Percentiles rank a stretch among this genome's conserved stretches.
Conservation (phyloP, 2,113 vertebrate genomes). For the Oryzias javanicus region DNA sequence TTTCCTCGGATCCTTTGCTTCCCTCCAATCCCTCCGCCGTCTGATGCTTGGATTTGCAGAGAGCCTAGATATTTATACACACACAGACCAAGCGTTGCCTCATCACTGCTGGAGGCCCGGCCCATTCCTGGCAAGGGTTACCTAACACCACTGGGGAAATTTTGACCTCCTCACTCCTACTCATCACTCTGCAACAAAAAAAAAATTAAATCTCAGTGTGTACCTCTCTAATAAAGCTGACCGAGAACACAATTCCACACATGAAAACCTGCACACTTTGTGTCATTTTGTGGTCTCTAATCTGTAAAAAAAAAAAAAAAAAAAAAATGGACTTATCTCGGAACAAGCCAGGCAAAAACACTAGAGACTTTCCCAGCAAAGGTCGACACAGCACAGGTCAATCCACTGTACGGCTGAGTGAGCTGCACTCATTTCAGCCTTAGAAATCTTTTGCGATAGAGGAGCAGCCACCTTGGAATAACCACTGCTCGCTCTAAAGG, state of each 20-base stretch:
- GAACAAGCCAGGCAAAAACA: constrained; percentile 9
- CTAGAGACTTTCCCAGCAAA: constrained; percentile 45
- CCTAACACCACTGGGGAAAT: constrained; percentile 55
- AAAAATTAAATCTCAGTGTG: constrained; percentile 30
- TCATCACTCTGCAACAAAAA: neutral
- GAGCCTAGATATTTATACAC: constrained; percentile 62
- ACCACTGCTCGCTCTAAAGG: constrained; percentile 58
- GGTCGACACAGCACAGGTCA: constrained; percentile 27
- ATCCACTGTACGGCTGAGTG: constrained; percentile 24
- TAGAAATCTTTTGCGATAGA: constrained; percentile 46
- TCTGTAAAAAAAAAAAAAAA: constrained; percentile 12
- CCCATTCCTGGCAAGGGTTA: constrained; percentile 68
- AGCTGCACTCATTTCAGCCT: constrained; percentile 40
- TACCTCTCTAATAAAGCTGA: constrained; percentile 30
- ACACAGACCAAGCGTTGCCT: constrained; percentile 44
- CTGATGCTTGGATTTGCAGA: constrained; percentile 17
- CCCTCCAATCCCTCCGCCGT: constrained; percentile 24
- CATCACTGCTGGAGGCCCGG: constrained; percentile 38
- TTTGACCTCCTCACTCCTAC: constrained; percentile 42
- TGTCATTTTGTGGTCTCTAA: constrained; percentile 17
- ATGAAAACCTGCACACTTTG: constrained; percentile 19
- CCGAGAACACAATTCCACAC: constrained; percentile 42
- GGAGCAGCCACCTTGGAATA: constrained; percentile 57
- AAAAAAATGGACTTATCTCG: constrained; percentile 10
- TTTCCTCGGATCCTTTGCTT: constrained; percentile 33